Evolutionary conservation across 2,113 vertebrate genomes (phyloP).

Genomic region (Leptobrachium ailaonicum): DNA sequence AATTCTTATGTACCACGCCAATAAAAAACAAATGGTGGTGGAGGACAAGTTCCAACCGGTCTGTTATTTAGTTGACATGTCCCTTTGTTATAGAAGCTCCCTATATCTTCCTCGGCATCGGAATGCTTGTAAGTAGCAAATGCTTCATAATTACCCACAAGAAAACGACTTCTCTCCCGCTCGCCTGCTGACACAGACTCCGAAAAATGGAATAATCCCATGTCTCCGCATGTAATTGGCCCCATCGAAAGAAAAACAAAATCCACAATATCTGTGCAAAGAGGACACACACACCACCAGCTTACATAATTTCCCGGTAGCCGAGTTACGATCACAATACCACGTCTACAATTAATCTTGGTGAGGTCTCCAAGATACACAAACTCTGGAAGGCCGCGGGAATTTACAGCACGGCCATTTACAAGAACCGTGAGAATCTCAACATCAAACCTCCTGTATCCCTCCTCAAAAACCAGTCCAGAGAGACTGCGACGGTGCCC

Average conservation of each 20-base stretch:
- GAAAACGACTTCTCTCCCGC: no score
- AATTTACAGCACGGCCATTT: background rate
- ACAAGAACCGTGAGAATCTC: constrained; percentile 38
- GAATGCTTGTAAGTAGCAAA: no score
- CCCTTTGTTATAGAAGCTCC: no score
- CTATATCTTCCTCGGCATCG: no score
- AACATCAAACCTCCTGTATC: background rate
- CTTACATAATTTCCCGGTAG: constrained; percentile 7
- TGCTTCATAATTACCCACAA: no score
- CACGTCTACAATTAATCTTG: constrained; percentile 11
- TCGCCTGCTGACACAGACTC: background rate
- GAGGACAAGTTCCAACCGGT: no score
- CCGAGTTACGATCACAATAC: constrained; percentile 37
- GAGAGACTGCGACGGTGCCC: background rate
- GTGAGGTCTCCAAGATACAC: constrained; percentile 21
- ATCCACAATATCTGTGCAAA: constrained; percentile 27
- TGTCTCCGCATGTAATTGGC: background rate
- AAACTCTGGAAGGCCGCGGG: background rate
- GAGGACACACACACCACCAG: background rate
- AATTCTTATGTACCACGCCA: no score
- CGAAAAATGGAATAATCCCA: background rate
- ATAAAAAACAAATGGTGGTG: no score
- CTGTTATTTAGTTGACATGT: no score
- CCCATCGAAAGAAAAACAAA: constrained; percentile 2
- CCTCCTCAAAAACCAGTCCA: background rate